Conservation (phyloP, 2,888 invertebrate genomes). For the Sepioteuthis lessoniana region DNA sequence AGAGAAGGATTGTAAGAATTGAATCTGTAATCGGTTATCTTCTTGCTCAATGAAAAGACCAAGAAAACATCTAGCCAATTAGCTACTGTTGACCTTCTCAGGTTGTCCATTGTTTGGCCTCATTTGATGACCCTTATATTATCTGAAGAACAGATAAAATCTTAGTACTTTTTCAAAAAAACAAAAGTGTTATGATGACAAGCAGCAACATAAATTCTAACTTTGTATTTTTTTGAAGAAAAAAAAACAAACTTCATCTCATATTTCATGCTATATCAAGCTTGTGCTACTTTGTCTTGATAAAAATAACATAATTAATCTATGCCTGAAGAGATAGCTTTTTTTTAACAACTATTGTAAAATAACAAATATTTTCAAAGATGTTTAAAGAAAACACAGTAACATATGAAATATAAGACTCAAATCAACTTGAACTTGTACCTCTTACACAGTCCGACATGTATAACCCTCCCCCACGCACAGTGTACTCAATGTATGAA, state of each 20-base stretch:
- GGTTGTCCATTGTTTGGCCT: background rate
- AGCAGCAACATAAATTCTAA: no score
- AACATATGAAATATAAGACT: background rate
- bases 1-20: background rate
- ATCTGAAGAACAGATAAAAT: background rate
- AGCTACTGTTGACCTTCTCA: background rate
- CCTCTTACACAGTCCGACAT: background rate
- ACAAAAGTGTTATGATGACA: background rate
- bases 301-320: background rate
- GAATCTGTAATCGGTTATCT: background rate
- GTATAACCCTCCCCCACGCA: background rate
- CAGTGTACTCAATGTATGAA: background rate
- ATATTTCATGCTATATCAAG: background rate
- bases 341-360: background rate
- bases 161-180: background rate
- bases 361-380: background rate
- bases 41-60: background rate
- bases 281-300: background rate
- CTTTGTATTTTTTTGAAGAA: background rate
- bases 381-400: background rate
- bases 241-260: no score
- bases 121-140: background rate
- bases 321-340: no score
- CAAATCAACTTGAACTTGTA: background rate
- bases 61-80: background rate